A percentile compares a stretch with the other conserved stretches of the same genome.
Conservation (phyloP, 1,140 invertebrate genomes). For the Brachionus paranguensis region DNA sequence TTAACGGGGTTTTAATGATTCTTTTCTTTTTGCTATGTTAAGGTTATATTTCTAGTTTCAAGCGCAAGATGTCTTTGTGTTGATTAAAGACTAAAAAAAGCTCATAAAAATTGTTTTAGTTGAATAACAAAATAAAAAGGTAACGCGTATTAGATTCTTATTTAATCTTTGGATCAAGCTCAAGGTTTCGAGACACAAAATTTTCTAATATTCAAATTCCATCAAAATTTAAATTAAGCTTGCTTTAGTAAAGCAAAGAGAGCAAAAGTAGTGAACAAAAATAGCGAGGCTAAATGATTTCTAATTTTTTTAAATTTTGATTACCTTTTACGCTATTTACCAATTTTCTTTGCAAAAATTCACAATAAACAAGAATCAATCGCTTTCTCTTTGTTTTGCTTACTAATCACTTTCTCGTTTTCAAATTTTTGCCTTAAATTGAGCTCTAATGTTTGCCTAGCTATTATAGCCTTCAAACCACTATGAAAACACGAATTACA, state of each 20-base stretch:
- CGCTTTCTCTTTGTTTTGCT: background rate
- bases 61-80: conserved; percentile 14
- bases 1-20: conserved; percentile 33
- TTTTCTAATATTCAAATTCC: conserved; percentile 1
- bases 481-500: background rate
- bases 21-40: conserved; percentile 18
- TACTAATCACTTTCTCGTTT: conserved; percentile 4
- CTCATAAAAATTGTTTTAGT: conserved; percentile 35
- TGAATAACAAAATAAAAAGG: conserved; percentile 28
- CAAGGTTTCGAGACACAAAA: background rate
- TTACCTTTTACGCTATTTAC: conserved; percentile 32
- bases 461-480: background rate
- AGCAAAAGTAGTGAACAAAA: background rate
- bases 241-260: conserved; percentile 1
- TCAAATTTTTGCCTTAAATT: background rate
- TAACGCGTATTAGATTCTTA: background rate
- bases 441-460: background rate
- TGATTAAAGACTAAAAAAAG: conserved; percentile 19
- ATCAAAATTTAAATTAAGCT: conserved; percentile 32
- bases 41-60: conserved; percentile 29
- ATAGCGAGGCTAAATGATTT: background rate
- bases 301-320: conserved; percentile 2
- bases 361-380: conserved; percentile 33
- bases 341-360: background rate
- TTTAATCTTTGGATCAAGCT: conserved; percentile 29